Conservation (phyloP, 2,888 invertebrate genomes). For the Mythimna ferrago region DNA sequence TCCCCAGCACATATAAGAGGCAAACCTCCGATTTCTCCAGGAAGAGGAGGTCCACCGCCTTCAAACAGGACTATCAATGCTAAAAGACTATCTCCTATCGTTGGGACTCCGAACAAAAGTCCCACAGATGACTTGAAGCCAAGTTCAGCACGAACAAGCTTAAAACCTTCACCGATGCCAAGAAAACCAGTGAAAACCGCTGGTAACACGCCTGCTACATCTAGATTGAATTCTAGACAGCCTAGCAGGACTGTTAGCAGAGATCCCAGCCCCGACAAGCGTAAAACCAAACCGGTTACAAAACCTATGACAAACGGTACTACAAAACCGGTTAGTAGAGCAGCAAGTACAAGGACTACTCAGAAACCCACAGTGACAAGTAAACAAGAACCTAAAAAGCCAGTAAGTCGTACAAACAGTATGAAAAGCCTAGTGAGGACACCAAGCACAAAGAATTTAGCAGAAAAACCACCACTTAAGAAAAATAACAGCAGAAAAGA, state of each 20-base stretch:
- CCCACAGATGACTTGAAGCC: constrained; percentile 83
- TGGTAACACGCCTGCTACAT: constrained; percentile 81
- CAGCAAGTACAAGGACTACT: constrained; percentile 76
- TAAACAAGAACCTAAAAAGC: constrained; percentile 82
- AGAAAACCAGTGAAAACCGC: constrained; percentile 81
- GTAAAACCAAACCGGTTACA: constrained; percentile 71
- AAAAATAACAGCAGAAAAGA: constrained; percentile 81
- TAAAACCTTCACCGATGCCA: constrained; percentile 76
- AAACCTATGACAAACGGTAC: constrained; percentile 66
- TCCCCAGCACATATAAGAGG: constrained; percentile 83
- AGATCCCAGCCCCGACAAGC: constrained; percentile 86
- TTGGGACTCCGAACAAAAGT: constrained; percentile 88
- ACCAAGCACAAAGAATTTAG: constrained; percentile 83
- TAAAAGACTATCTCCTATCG: constrained; percentile 88
- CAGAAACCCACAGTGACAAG: constrained; percentile 75
- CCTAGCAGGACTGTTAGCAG: constrained; percentile 83
- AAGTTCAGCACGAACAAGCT: constrained; percentile 76
- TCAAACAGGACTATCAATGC: constrained; percentile 85
- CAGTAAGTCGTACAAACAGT: constrained; percentile 84
- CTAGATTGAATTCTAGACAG: constrained; percentile 86
- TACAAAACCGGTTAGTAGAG: constrained; percentile 76
- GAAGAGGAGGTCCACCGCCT: constrained; percentile 86
- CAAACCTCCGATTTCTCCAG: constrained; percentile 88
- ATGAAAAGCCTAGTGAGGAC: constrained; percentile 84
- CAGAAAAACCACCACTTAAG: constrained; percentile 82